phyloP scores from a whole-genome alignment of 2,888 invertebrate species.

The Rotaria socialis region DNA sequence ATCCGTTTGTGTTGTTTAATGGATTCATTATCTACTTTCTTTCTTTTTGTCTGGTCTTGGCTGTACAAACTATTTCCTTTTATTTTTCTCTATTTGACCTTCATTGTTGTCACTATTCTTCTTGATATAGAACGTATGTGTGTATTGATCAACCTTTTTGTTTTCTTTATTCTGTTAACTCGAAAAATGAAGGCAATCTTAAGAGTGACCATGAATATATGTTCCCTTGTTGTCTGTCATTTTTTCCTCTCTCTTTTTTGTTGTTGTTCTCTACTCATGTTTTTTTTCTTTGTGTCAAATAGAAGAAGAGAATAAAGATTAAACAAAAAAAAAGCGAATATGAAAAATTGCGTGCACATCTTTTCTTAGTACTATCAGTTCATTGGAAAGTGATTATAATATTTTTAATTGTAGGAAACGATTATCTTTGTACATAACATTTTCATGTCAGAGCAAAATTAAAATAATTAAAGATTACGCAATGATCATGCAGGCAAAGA shows the following conservation, averaged over 20 bases:
- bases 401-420: no score
- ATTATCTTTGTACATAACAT: no score
- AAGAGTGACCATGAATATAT: background rate
- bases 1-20: conserved; percentile 26
- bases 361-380: no score
- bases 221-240: background rate
- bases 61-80: background rate
- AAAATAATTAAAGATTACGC: no score
- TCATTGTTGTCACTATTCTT: background rate
- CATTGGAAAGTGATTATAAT: no score
- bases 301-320: background rate
- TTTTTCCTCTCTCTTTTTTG: background rate
- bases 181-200: background rate
- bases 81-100: background rate
- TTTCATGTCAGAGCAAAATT: no score
- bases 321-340: background rate
- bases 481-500: no score
- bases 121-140: background rate
- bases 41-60: background rate
- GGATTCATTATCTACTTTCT: background rate
- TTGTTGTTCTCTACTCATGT: conserved; percentile 4
- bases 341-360: no score
- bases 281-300: background rate
- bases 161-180: background rate
- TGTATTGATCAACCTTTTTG: background rate